These are phyloP conservation scores for Poecilia gillii DNA, from an alignment of 2,797 vertebrate genomes.

Conservation along the genomic window DNA sequence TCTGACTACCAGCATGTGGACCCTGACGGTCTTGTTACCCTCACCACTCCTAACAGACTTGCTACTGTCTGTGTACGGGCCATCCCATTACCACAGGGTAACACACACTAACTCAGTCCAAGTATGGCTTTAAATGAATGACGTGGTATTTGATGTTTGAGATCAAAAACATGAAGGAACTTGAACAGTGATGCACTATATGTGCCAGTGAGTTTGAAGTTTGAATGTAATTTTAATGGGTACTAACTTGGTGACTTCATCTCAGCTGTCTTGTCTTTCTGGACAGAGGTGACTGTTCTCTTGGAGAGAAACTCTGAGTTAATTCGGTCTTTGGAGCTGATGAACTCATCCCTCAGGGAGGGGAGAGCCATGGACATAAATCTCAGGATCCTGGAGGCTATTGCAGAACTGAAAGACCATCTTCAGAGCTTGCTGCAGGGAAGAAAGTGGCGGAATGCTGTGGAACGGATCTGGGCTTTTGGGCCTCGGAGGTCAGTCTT, in stretches of 20 bases:
- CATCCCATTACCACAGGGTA: constrained; percentile 87
- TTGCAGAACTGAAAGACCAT: constrained; percentile 83
- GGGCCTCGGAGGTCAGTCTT: constrained; percentile 86
- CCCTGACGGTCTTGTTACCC: constrained; percentile 86
- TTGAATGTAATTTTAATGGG: background rate
- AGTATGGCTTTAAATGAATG: background rate
- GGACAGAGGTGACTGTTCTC: constrained; percentile 83
- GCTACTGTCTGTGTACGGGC: constrained; percentile 88
- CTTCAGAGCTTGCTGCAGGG: constrained; percentile 87
- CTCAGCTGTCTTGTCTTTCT: background rate
- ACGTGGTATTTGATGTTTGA: background rate
- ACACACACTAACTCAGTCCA: background rate
- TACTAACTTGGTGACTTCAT: background rate
- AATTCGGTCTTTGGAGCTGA: constrained; percentile 90
- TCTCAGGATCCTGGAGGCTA: constrained; percentile 81
- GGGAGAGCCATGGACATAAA: constrained; percentile 81
- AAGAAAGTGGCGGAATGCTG: constrained; percentile 88
- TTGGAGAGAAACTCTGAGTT: constrained; percentile 88
- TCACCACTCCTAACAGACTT: constrained; percentile 91
- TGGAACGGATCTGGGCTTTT: constrained; percentile 93
- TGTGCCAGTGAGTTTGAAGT: background rate
- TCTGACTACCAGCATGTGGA: constrained; percentile 89
- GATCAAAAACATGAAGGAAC: background rate
- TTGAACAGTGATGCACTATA: background rate
- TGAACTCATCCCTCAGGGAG: constrained; percentile 86